A percentile compares a stretch with the other conserved stretches of the same genome.
Evolutionary conservation across 2,113 vertebrate genomes (phyloP).

Genomic region (Sinocyclocheilus grahami): DNA sequence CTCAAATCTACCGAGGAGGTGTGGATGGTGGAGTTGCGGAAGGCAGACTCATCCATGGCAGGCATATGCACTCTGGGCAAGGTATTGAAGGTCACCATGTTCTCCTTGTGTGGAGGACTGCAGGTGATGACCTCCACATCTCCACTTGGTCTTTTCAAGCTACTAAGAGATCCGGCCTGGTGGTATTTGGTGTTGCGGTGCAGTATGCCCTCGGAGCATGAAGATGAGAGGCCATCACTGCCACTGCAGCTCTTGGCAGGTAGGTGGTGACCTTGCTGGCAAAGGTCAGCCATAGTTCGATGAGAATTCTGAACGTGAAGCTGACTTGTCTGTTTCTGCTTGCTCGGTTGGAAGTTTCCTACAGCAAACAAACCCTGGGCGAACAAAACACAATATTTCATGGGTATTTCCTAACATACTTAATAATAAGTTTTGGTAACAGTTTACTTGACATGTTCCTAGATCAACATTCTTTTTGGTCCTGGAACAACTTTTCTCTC

Average conservation of each 20-base stretch:
- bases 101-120: conserved; percentile 84
- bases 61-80: conserved; percentile 91
- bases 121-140: conserved; percentile 86
- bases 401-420: not conserved
- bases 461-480: not conserved
- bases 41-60: conserved; percentile 83
- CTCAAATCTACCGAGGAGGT: conserved; percentile 93
- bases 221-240: conserved; percentile 77
- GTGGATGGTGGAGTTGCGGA: conserved; percentile 88
- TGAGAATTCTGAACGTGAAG: conserved; percentile 75
- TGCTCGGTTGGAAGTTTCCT: conserved; percentile 91
- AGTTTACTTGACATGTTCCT: not conserved
- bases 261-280: conserved; percentile 86
- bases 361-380: conserved; percentile 90
- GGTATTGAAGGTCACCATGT: conserved; percentile 94
- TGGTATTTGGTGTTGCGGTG: conserved; percentile 83
- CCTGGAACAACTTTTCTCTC: no score
- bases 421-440: not conserved
- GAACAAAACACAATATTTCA: not conserved
- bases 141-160: conserved; percentile 82
- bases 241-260: conserved; percentile 84
- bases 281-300: conserved; percentile 85
- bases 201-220: conserved; percentile 83
- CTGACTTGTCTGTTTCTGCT: conserved; percentile 74
- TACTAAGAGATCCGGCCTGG: conserved; percentile 80